A percentile compares a stretch with the other conserved stretches of the same genome.
These are phyloP conservation scores for Eretmocerus hayati DNA, from an alignment of 2,888 invertebrate genomes.

Conservation along the genomic window DNA sequence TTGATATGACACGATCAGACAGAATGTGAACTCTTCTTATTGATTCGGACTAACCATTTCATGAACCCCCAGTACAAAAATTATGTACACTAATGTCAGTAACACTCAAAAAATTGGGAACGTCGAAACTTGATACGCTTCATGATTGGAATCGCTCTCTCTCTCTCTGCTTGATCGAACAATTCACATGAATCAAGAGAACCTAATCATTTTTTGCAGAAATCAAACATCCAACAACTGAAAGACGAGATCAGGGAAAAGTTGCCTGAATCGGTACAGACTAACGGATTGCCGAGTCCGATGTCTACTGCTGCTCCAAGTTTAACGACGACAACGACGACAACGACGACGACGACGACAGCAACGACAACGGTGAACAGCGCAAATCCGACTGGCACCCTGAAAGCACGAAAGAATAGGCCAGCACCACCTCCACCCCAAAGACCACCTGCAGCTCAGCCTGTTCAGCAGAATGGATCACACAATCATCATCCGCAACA, in stretches of 20 bases:
- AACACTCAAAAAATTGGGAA: too few species aligned
- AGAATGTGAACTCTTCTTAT: too few species aligned
- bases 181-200: too few species aligned
- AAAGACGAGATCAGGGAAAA: conserved; percentile 59
- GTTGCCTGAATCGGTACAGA: conserved; percentile 38
- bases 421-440: conserved; percentile 65
- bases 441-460: conserved; percentile 34
- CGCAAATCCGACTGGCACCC: conserved; percentile 52
- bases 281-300: conserved; percentile 38
- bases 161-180: too few species aligned
- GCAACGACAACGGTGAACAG: conserved; percentile 33
- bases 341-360: conserved; percentile 40
- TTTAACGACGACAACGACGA: conserved; percentile 46
- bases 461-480: background rate
- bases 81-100: too few species aligned
- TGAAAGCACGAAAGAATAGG: conserved; percentile 59
- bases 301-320: conserved; percentile 43
- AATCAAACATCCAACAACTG: conserved; percentile 59
- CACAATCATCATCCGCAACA: conserved; percentile 38
- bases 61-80: too few species aligned
- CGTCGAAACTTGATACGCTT: too few species aligned
- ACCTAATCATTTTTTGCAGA: too few species aligned
- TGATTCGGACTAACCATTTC: too few species aligned
- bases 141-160: too few species aligned
- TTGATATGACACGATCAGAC: too few species aligned